Conservation (phyloP, 2,888 invertebrate genomes). For the Pachydiplax longipennis region DNA sequence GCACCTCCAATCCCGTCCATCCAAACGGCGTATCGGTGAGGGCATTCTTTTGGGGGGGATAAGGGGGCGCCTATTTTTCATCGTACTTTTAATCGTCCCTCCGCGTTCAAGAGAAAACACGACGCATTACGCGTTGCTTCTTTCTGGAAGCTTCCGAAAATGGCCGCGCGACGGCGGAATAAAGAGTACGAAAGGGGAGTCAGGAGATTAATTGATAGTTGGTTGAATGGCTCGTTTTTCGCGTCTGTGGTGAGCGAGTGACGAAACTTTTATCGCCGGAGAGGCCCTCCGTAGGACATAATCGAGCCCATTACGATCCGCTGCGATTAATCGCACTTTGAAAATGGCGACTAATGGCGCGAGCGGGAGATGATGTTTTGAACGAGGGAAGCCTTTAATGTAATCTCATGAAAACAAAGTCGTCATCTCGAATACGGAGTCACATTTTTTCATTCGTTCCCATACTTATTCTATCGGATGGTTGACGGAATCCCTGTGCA, state of each 20-base stretch:
- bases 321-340: background rate
- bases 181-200: background rate
- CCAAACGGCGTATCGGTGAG: too few species aligned
- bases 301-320: background rate
- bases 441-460: too few species aligned
- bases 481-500: too few species aligned
- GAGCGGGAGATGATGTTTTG: background rate
- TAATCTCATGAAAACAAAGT: background rate
- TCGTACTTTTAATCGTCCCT: too few species aligned
- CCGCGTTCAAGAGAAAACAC: background rate
- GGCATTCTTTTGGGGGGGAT: too few species aligned
- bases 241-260: background rate
- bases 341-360: background rate
- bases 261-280: background rate
- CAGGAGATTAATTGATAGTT: slow-evolving; percentile 11
- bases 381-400: too few species aligned
- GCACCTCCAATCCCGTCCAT: too few species aligned
- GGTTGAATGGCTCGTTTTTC: background rate
- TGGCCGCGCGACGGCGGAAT: background rate
- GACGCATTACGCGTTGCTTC: background rate
- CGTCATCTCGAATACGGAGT: too few species aligned
- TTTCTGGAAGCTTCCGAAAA: background rate
- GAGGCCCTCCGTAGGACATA: slow-evolving; percentile 10
- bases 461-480: too few species aligned
- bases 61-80: too few species aligned